These are phyloP conservation scores for Meteorus colon DNA, from an alignment of 2,888 invertebrate genomes.

Conservation along the genomic window DNA sequence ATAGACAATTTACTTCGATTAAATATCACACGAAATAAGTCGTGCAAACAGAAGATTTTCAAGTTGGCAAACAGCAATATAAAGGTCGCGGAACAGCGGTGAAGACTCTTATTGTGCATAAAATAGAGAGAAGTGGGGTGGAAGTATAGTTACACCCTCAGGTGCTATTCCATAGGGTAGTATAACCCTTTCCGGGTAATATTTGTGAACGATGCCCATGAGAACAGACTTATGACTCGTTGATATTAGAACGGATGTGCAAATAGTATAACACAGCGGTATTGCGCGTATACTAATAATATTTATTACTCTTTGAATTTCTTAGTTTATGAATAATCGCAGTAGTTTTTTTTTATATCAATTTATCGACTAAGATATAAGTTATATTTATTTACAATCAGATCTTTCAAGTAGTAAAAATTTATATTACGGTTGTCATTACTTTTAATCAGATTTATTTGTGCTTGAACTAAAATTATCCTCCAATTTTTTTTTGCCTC, in stretches of 20 bases:
- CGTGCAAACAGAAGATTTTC: neutral
- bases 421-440: no score
- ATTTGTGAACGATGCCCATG: constrained; percentile 71
- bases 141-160: constrained; percentile 67
- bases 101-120: neutral
- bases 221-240: constrained; percentile 60
- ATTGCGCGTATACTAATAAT: constrained; percentile 62
- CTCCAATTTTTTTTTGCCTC: no score
- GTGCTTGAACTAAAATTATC: no score
- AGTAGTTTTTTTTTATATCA: no score
- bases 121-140: constrained; percentile 25
- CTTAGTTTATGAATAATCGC: neutral
- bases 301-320: constrained; percentile 55
- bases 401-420: no score
- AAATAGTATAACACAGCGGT: constrained; percentile 61
- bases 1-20: no score
- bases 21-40: neutral
- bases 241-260: constrained; percentile 70
- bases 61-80: constrained; percentile 57
- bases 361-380: no score
- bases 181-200: constrained; percentile 72
- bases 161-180: constrained; percentile 65
- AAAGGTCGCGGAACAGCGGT: constrained; percentile 49
- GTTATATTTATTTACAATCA: no score
- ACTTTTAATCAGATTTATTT: no score